phyloP scores from a whole-genome alignment of 1,140 invertebrate genomes.

The Drosophila bifasciata region DNA sequence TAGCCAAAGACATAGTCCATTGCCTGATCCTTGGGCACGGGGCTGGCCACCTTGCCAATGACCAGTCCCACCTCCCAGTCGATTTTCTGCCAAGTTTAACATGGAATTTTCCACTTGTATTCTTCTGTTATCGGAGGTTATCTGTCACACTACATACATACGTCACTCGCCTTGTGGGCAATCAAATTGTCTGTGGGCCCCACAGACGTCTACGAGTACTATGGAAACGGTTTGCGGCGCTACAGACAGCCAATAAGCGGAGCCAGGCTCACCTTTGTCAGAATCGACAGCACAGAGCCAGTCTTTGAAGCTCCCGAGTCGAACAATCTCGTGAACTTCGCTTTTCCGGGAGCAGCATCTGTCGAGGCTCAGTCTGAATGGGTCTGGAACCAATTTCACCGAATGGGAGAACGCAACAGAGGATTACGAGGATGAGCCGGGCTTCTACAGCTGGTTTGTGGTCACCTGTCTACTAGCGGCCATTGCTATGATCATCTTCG shows the following conservation, averaged over 20 bases:
- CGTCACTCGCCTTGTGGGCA: constrained; percentile 88
- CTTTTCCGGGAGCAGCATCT: constrained; percentile 42
- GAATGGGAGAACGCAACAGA: constrained; percentile 53
- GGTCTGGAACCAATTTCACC: constrained; percentile 24
- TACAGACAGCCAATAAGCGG: constrained; percentile 44
- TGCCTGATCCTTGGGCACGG: constrained; percentile 88
- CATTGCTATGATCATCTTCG: constrained; percentile 35
- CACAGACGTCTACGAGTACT: constrained; percentile 84
- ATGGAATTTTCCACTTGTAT: constrained; percentile 12
- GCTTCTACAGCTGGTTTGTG: constrained; percentile 76
- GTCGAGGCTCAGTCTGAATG: constrained; percentile 25
- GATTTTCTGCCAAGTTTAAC: constrained; percentile 87
- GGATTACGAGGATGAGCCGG: constrained; percentile 15
- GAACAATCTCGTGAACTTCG: constrained; percentile 60
- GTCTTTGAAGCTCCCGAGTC: constrained; percentile 71
- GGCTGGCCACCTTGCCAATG: constrained; percentile 91
- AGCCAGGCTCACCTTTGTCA: constrained; percentile 57
- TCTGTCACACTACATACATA: constrained; percentile 83
- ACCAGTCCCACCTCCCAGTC: constrained; percentile 96
- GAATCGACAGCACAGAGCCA: constrained; percentile 72
- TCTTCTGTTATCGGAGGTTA: constrained; percentile 24
- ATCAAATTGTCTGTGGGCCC: constrained; percentile 90
- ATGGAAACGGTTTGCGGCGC: constrained; percentile 60
- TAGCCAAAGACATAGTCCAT: constrained; percentile 93
- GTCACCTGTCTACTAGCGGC: constrained; percentile 57